Base-by-base conservation (phyloP, 2,113 vertebrate genomes). In the Melanocharis versteri region DNA sequence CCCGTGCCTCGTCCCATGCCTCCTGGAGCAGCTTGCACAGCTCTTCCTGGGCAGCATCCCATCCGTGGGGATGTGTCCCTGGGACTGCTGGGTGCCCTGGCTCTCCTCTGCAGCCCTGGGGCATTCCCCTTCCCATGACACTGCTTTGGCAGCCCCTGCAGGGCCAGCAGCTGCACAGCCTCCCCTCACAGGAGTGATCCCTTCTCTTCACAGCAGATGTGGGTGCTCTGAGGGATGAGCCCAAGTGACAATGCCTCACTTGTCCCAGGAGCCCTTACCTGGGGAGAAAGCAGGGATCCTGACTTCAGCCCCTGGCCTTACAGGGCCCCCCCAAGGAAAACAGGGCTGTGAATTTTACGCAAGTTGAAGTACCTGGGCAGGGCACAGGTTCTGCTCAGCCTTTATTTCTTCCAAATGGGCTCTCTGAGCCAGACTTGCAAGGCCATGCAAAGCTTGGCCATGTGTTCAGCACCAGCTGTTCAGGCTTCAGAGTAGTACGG, bases 1-100 rank as follows among this genome's bases (percentile, higher is more conserved):
- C 51, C 40, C 0, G 0, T 4, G 19, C 73, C 71, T 73, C 0
- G 0, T 66, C 54, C 53, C 37, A 28, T 37, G n/a, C 18, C 30
- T 68, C 40, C 17, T 4, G 1, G 26, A 61, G 58, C 58, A 50
- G 70, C 26, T 93, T 6, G 1, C 8, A 3, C 50, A 30, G 70
- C 61, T 79, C 33, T 77, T 73, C 45, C 51, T 10, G 10, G 47
- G 66, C 83, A 83, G 50, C 9, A 2, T 35, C 42, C 50, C 24
- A 10, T 64, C n/a, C 53, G 33, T 5, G 2, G 44, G 19, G 18
- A 78, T 44, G 45, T 24, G 6, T 54, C 45, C 27, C 23, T 37
- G 76, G 26, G 20, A 33, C 6, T 8, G 3, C 56, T 83, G 79
- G 28, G 58, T 22, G 14, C 18, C 33, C 37, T 53, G 48, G 26